Evolutionary conservation across 2,888 invertebrate genomes (phyloP).

Genomic region (Galerucella nymphaeae): DNA sequence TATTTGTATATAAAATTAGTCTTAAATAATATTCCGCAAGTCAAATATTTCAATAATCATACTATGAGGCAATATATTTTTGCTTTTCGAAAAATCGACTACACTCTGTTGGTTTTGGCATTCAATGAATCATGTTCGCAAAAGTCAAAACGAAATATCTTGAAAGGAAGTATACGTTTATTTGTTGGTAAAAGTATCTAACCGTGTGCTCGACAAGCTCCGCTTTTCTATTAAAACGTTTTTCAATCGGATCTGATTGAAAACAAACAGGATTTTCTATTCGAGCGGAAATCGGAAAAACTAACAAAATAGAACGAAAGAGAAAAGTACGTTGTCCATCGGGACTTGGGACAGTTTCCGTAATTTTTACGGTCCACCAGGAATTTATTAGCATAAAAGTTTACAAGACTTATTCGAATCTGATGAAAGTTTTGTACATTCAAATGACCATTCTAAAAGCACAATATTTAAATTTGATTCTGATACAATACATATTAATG

Average conservation of each 20-base stretch:
- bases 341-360: constrained; percentile 29
- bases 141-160: too few species aligned
- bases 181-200: not conserved
- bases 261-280: constrained; percentile 50
- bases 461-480: constrained; percentile 21
- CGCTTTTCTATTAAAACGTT: constrained; percentile 34
- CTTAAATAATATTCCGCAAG: too few species aligned
- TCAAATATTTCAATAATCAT: too few species aligned
- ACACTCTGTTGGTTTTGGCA: too few species aligned
- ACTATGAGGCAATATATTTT: too few species aligned
- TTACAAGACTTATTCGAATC: constrained; percentile 22
- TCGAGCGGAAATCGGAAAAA: constrained; percentile 51
- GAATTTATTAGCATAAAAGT: constrained; percentile 39
- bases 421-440: constrained; percentile 35
- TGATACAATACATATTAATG: not conserved
- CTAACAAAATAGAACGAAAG: constrained; percentile 29
- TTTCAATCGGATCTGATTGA: constrained; percentile 47
- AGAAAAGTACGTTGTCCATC: constrained; percentile 36
- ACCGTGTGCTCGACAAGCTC: not conserved
- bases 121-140: too few species aligned
- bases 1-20: too few species aligned
- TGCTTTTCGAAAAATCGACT: too few species aligned
- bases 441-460: constrained; percentile 8
- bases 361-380: constrained; percentile 31
- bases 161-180: not conserved